A percentile compares a stretch with the other conserved stretches of the same genome.
phyloP scores from a whole-genome alignment of 2,797 vertebrate genomes.

The Takifugu rubripes region DNA sequence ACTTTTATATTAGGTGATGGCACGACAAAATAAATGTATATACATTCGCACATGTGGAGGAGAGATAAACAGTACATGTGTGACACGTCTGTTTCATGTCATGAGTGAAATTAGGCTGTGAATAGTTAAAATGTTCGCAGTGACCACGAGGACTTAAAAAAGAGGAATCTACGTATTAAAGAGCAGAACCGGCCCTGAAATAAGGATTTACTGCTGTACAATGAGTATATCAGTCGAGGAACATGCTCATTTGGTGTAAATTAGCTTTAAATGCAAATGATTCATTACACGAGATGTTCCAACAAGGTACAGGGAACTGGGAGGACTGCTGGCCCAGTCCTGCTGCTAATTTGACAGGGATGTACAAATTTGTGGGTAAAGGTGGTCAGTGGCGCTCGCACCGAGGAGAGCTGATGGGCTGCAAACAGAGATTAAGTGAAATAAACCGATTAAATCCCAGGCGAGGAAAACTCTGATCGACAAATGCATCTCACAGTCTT shows the following conservation, averaged over 20 bases:
- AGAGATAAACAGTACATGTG: conserved; percentile 32
- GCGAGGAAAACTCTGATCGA: conserved; percentile 13
- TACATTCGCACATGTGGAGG: conserved; percentile 39
- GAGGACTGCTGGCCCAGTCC: not conserved
- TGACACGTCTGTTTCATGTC: conserved; percentile 33
- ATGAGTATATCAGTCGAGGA: not conserved
- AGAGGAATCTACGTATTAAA: conserved; percentile 57
- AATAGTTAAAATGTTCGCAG: conserved; percentile 68
- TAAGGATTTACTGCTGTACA: conserved; percentile 17
- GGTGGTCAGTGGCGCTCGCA: conserved; percentile 7
- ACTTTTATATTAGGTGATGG: not conserved
- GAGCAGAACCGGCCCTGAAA: conserved; percentile 21
- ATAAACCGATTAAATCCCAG: conserved; percentile 13
- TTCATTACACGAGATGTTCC: conserved; percentile 5
- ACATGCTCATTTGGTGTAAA: conserved; percentile 23
- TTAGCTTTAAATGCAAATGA: conserved; percentile 21
- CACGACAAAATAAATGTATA: not conserved
- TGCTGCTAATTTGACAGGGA: conserved; percentile 4
- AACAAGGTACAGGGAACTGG: not conserved
- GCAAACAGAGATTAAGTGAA: conserved; percentile 2
- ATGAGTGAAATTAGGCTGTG: conserved; percentile 64
- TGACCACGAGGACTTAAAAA: conserved; percentile 33
- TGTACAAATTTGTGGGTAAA: conserved; percentile 12
- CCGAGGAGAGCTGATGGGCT: conserved; percentile 14
- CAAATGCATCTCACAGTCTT: conserved; percentile 11